These are phyloP conservation scores for Vollenhovia emeryi DNA, from an alignment of 1,140 invertebrate species.

Conservation along the genomic window DNA sequence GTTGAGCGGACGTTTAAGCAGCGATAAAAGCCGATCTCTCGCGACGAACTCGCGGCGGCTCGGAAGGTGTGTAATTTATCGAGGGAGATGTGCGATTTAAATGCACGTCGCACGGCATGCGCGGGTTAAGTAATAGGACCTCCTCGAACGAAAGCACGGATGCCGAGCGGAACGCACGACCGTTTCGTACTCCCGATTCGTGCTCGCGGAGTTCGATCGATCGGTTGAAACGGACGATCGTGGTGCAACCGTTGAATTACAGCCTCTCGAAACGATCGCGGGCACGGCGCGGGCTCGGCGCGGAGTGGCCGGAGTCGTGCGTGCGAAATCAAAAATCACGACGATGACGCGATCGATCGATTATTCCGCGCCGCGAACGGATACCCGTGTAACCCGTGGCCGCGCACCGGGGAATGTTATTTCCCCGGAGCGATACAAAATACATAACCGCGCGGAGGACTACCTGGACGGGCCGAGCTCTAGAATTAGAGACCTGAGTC, in stretches of 20 bases:
- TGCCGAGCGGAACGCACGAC: background rate
- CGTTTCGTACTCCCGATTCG: conserved; percentile 1
- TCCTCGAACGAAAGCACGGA: background rate
- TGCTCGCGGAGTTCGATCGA: background rate
- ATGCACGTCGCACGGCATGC: background rate
- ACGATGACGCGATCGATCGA: conserved; percentile 60
- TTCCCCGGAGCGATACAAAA: conserved; percentile 79
- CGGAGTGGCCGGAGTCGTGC: conserved; percentile 34
- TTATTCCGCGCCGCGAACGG: conserved; percentile 53
- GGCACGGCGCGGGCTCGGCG: background rate
- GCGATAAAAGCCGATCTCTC: background rate
- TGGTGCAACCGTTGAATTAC: conserved; percentile 49
- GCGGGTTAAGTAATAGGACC: background rate
- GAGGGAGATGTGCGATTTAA: background rate
- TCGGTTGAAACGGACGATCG: conserved; percentile 13
- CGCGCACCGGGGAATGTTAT: conserved; percentile 50
- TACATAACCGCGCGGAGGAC: conserved; percentile 67
- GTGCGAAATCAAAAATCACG: conserved; percentile 60
- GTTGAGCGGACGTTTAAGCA: background rate
- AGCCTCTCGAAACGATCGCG: conserved; percentile 7
- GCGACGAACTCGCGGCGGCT: too few relatives aligned
- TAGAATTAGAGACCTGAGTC: conserved; percentile 78
- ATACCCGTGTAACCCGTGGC: background rate
- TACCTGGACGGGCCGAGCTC: conserved; percentile 66
- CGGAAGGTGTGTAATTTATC: background rate